Base-by-base conservation (phyloP, 2,888 invertebrate species). In the Venusia cambrica region DNA sequence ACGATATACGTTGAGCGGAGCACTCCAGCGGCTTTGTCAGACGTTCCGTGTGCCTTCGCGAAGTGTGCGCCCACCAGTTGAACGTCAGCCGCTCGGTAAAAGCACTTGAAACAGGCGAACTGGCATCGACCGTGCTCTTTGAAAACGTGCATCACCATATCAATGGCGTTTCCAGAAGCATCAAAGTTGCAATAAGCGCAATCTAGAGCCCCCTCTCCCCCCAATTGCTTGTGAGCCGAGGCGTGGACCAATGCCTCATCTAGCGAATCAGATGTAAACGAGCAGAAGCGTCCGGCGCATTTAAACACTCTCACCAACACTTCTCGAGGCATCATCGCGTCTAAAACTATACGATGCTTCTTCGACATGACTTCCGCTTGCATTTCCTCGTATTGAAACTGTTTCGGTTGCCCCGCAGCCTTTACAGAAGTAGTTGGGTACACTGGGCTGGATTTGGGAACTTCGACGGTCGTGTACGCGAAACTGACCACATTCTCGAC, bases 21-120 rank as follows among this genome's bases (percentile, higher is more conserved):
- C 19, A 76, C 60, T 26, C 30, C 55, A 44, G 38, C 55, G 14
- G 26, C 48, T 15, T 26, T 22, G 0, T 52, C 43, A 4, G 51
- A 22, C 2, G 38, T 45, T 0, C 57, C 56, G 38, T 89, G 89
- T 2, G 63, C 57, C 6, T 73, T 60, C 5, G 61, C 48, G 20
- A 89, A 88, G 65, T 94, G 93, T 2, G 89, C 73, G 7, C 87
- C 79, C 0, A 93, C 91, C 25, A 91, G 88, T 32, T 90, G 89
- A 25, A 87, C 84, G 0, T 88, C 76, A 1, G 88, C 73, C 0
- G 91, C 90, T 26, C 93, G 79, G 63, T 93, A 94, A 54, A 93
- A 90, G 57, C 94, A 94, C 47, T 89, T 84, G 2, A 74, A 77
- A 54, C 94, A 94, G 13, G 90, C 90, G 53, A 74, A 93, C 12